phyloP scores from a whole-genome alignment of 2,113 vertebrate genomes.

The Australoheros scitulus region DNA sequence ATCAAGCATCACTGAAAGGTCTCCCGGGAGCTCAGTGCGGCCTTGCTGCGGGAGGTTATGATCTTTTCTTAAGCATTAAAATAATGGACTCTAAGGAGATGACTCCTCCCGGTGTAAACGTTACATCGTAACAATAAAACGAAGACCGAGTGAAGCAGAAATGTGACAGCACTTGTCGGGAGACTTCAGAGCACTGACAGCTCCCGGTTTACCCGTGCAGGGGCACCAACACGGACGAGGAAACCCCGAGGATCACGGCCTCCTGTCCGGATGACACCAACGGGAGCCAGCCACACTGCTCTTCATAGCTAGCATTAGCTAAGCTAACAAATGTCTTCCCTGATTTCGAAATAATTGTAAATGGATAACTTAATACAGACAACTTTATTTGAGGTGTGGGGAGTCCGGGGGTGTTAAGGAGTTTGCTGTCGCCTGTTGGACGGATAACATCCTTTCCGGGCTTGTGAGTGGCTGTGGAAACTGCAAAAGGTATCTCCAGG shows the following conservation, averaged over 20 bases:
- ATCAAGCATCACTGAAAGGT: conserved; percentile 48
- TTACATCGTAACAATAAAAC: conserved; percentile 23
- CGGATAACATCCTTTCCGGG: conserved; percentile 27
- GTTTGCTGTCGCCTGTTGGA: conserved; percentile 44
- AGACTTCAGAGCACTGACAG: conserved; percentile 53
- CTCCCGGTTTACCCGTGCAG: conserved; percentile 45
- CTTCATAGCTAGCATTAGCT: conserved; percentile 66
- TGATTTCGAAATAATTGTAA: conserved; percentile 32
- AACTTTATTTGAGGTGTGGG: conserved; percentile 21
- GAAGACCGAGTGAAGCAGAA: conserved; percentile 38
- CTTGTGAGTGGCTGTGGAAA: conserved; percentile 44
- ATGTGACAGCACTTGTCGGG: conserved; percentile 60
- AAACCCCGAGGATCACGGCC: conserved; percentile 80
- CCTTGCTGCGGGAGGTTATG: conserved; percentile 50
- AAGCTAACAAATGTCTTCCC: conserved; percentile 69
- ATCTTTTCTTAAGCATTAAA: conserved; percentile 37
- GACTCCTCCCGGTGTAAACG: conserved; percentile 23
- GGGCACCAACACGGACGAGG: conserved; percentile 54
- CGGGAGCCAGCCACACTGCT: conserved; percentile 33
- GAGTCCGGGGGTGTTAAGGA: conserved; percentile 37
- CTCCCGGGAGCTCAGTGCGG: conserved; percentile 51
- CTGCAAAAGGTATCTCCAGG: conserved; percentile 63
- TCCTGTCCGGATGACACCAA: conserved; percentile 71
- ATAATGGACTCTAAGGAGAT: conserved; percentile 53
- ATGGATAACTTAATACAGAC: conserved; percentile 48